Conservation (phyloP, 1,140 invertebrate genomes). For the Drosophila orosa region DNA sequence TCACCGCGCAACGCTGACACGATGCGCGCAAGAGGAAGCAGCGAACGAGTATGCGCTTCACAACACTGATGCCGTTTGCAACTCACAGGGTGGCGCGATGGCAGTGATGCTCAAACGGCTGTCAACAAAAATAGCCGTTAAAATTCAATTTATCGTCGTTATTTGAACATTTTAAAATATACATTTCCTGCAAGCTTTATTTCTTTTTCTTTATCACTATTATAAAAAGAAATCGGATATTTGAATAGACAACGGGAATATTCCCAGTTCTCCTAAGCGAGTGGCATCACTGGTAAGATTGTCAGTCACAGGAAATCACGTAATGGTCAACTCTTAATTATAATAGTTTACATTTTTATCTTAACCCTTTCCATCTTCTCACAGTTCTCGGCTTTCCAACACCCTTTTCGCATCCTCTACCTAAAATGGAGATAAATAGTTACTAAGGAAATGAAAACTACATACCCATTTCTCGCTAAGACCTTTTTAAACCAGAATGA, state of each 20-base stretch:
- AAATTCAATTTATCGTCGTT: neutral
- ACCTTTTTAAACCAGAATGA: slow-evolving; percentile 95
- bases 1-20: slow-evolving; percentile 7
- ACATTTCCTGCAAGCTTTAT: neutral
- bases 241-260: too few relatives aligned
- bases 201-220: neutral
- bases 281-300: slow-evolving; percentile 9
- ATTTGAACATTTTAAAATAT: neutral
- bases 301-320: neutral
- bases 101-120: neutral
- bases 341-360: neutral
- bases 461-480: slow-evolving; percentile 74
- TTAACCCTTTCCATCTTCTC: neutral
- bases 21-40: slow-evolving; percentile 26
- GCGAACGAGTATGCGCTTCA: neutral
- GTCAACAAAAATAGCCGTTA: neutral
- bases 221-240: neutral
- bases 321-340: neutral
- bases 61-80: slow-evolving; percentile 1
- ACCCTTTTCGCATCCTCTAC: slow-evolving; percentile 22
- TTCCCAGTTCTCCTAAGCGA: too few relatives aligned
- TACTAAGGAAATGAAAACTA: neutral
- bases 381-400: slow-evolving; percentile 43
- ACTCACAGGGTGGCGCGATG: neutral
- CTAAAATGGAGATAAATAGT: slow-evolving; percentile 23